phyloP scores from a whole-genome alignment of 2,888 invertebrate species.

The Clepsis dumicolana region DNA sequence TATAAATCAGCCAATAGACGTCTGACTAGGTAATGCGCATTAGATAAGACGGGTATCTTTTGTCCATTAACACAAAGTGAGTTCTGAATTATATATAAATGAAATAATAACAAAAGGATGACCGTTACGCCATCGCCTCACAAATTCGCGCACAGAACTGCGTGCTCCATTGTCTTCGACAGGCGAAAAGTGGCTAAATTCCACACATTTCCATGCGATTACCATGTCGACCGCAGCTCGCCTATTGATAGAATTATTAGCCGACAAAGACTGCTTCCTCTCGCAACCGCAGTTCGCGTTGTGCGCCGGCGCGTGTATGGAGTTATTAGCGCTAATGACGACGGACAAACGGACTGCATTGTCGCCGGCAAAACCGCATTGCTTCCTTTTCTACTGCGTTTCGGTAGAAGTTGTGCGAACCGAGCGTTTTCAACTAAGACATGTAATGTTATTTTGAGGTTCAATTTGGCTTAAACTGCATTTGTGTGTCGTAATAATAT shows the following conservation, averaged over 20 bases:
- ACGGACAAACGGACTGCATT: constrained; percentile 61
- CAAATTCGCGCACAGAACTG: constrained; percentile 19
- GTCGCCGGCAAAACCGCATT: constrained; percentile 64
- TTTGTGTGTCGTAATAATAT: too few relatives aligned
- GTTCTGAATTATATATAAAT: neutral
- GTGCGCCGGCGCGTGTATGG: constrained; percentile 62
- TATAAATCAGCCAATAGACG: too few relatives aligned
- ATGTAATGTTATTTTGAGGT: too few relatives aligned
- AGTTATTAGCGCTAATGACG: constrained; percentile 81
- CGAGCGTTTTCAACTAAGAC: constrained; percentile 11
- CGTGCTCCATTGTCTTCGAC: constrained; percentile 25
- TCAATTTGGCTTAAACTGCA: too few relatives aligned
- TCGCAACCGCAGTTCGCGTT: constrained; percentile 69
- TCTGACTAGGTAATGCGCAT: too few relatives aligned
- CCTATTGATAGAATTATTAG: constrained; percentile 82
- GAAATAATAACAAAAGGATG: constrained; percentile 18
- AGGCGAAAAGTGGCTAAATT: constrained; percentile 54
- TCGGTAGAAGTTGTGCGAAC: constrained; percentile 39
- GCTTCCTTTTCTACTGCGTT: constrained; percentile 61
- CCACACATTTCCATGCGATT: constrained; percentile 69
- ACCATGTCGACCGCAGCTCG: constrained; percentile 75
- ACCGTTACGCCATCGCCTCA: constrained; percentile 33
- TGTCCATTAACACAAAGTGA: neutral
- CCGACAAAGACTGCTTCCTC: constrained; percentile 66
- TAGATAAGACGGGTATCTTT: neutral